A percentile compares a stretch with the other conserved stretches of the same genome.
These are phyloP conservation scores for Nothoprocta pentlandii DNA, from an alignment of 2,113 vertebrate genomes.

Conservation along the genomic window DNA sequence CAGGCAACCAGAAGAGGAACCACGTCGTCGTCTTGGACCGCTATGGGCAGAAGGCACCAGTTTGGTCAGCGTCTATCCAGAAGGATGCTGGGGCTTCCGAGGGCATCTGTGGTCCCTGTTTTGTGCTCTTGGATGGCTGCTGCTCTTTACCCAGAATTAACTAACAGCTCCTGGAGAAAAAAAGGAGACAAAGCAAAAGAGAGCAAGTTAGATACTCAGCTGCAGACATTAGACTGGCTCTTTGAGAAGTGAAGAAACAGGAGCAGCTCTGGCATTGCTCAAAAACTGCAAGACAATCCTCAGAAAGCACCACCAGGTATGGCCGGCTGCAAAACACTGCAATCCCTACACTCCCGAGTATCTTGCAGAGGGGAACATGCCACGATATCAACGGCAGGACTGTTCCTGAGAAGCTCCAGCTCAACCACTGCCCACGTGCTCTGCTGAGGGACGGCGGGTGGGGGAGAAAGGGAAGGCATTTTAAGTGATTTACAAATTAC, in stretches of 20 bases:
- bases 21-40: background rate
- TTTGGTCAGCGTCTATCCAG: constrained; percentile 54
- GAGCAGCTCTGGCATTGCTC: too few species aligned
- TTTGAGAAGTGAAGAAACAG: too few species aligned
- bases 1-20: constrained; percentile 45
- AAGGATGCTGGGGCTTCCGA: constrained; percentile 43
- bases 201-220: background rate
- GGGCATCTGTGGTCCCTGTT: constrained; percentile 12
- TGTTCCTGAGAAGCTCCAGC: too few species aligned
- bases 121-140: constrained; percentile 3
- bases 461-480: background rate
- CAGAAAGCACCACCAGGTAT: too few species aligned
- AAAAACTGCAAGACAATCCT: too few species aligned
- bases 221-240: background rate
- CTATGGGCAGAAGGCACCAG: constrained; percentile 63
- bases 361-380: too few species aligned
- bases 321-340: too few species aligned
- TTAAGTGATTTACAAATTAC: background rate
- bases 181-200: constrained; percentile 33
- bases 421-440: background rate
- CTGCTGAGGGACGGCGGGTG: background rate
- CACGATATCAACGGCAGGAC: too few species aligned
- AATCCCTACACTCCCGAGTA: too few species aligned
- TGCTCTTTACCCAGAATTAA: constrained; percentile 65
- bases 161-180: constrained; percentile 63